Conservation (phyloP, 2,113 vertebrate genomes). For the Callopanchax toddi region DNA sequence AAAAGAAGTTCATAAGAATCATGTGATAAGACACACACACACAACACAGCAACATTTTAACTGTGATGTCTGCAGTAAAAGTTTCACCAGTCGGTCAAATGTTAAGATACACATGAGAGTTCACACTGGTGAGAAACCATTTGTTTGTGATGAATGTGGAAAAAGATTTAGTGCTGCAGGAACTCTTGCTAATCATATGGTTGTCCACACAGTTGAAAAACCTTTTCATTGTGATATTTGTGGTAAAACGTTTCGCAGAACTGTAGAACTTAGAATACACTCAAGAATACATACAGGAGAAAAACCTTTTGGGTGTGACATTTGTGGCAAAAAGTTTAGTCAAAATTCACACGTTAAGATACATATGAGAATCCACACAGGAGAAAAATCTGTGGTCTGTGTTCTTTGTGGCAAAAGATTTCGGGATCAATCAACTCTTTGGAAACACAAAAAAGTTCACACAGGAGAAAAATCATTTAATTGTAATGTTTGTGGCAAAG, state of each 20-base stretch:
- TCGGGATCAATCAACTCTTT: neutral
- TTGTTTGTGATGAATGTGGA: neutral
- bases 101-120: neutral
- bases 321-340: neutral
- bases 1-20: too few relatives aligned
- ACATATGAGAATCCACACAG: neutral
- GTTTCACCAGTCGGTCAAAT: too few relatives aligned
- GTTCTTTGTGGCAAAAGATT: neutral
- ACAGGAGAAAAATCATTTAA: neutral
- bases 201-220: neutral
- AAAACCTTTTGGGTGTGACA: neutral
- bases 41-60: too few relatives aligned
- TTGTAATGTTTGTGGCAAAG: neutral
- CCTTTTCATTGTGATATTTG: neutral
- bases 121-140: neutral
- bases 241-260: slow-evolving; percentile 7
- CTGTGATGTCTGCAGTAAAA: too few relatives aligned
- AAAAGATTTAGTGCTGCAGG: neutral
- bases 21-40: too few relatives aligned
- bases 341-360: neutral
- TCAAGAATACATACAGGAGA: neutral
- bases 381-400: neutral
- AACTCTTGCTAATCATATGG: neutral
- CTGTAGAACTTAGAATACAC: neutral
- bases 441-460: neutral